A percentile compares a stretch with the other conserved stretches of the same genome.
Evolutionary conservation across 2,888 invertebrate species (phyloP).

Genomic region (Limnephilus marmoratus): DNA sequence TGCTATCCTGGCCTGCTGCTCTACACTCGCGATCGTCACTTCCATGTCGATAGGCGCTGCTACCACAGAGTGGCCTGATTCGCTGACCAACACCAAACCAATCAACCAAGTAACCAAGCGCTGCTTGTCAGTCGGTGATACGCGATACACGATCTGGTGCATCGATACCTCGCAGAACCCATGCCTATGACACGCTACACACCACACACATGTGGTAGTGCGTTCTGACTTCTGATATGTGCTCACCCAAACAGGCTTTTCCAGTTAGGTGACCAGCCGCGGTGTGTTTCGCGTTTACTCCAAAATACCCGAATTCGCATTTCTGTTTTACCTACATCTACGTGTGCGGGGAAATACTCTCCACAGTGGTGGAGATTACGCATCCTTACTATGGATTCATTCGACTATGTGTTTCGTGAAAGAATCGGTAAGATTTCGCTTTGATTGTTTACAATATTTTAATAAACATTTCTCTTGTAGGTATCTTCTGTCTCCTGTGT

Average conservation of each 20-base stretch:
- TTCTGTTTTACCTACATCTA: too few relatives aligned
- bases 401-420: not conserved
- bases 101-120: not conserved
- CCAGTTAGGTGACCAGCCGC: not conserved
- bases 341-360: too few relatives aligned
- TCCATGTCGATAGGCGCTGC: not conserved
- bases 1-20: not conserved
- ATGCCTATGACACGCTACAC: not conserved
- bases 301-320: not conserved
- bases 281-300: not conserved
- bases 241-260: not conserved
- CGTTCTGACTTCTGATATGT: not conserved
- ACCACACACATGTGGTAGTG: not conserved
- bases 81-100: not conserved
- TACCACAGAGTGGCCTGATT: not conserved
- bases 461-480: not conserved
- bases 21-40: not conserved
- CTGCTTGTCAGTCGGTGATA: not conserved
- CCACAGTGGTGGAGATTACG: not conserved
- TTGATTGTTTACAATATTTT: not conserved
- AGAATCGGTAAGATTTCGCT: constrained; percentile 21
- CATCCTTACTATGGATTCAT: constrained; percentile 7
- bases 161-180: not conserved
- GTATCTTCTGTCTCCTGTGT: not conserved
- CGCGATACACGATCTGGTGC: constrained; percentile 4